Base-by-base conservation (phyloP, 2,888 invertebrate species). In the Tholera decimalis region DNA sequence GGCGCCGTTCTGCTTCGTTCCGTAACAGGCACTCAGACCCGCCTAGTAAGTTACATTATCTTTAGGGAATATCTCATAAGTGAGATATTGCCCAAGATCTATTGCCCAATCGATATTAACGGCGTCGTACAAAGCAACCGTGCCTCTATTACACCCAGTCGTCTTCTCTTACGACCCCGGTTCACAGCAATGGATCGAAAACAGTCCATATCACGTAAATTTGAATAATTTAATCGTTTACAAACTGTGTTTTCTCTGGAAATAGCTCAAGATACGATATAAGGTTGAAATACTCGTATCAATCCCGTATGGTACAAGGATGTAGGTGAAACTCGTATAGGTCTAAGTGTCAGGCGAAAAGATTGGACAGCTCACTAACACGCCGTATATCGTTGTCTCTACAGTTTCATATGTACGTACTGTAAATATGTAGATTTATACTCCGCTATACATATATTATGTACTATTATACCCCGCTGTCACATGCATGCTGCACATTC, bases 1-100 rank as follows among this genome's bases (percentile, higher is more conserved):
- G 95, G 95, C 90, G 95, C 0, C 85, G 94, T 4, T 91, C 93
- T 2, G 91, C 92, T 4, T 93, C 93, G 7, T 92, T 94, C 86
- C 84, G 94, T 20, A 90, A 84, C 73, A 85, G 89, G 58, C 91
- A 91, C 55, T 88, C 89, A 61, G 94, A 94, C 43, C 62, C 87
- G 15, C 78, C 87, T 61, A 88, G 92, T 93, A 70, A 92, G 94
- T 56, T 56, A 20, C 13, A 13, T 22, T 33, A 20, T 15, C 15
- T 50, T 22, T 35, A 22, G 50, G 50, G 20, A 50, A 9, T 33
- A 50, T 35, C 26, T 46, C n/a, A n/a, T n/a, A n/a, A 35, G 5
- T 46, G 56, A 15, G 8, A n/a, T n/a, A n/a, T n/a, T n/a, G n/a
- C n/a, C n/a, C n/a, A n/a, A n/a, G n/a, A n/a, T n/a, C n/a, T n/a